Evolutionary conservation across 1,140 invertebrate genomes (phyloP).

Genomic region (Zophobas atratus): DNA sequence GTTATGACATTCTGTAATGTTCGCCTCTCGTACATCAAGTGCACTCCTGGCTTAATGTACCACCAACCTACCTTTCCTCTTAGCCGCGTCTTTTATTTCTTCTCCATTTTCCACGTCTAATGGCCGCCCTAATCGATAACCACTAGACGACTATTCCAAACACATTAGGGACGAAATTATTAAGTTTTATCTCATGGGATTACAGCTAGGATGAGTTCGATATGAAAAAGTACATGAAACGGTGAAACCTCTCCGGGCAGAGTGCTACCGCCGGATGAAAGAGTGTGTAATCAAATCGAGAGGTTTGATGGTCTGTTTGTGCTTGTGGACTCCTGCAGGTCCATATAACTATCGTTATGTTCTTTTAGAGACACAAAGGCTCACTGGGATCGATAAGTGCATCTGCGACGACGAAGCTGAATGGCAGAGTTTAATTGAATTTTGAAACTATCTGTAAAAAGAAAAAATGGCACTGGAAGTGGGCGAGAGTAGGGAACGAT

Average conservation of each 20-base stretch:
- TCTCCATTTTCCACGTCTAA: constrained; percentile 19
- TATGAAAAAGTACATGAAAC: constrained; percentile 20
- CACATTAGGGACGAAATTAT: constrained; percentile 41
- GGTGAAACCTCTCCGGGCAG: neutral
- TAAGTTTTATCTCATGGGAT: constrained; percentile 30
- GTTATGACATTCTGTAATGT: constrained; percentile 26
- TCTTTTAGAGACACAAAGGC: neutral
- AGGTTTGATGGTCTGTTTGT: constrained; percentile 13
- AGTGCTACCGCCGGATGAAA: neutral
- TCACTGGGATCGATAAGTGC: no score
- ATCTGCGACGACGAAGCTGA: no score
- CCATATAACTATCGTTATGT: no score
- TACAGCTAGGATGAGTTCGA: neutral
- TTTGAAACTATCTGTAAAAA: no score
- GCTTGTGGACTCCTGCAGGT: neutral
- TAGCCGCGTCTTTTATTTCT: constrained; percentile 26
- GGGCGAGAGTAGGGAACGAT: no score
- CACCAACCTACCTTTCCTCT: constrained; percentile 18
- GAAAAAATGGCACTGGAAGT: no score
- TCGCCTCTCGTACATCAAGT: constrained; percentile 25
- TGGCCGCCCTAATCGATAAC: constrained; percentile 31
- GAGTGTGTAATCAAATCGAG: constrained; percentile 21
- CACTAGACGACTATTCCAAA: constrained; percentile 37
- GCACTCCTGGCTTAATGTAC: constrained; percentile 31
- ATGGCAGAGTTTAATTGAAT: no score